A percentile compares a stretch with the other conserved stretches of the same genome.
phyloP scores from a whole-genome alignment of 2,888 invertebrate species.

The Micoletzkya japonica region DNA sequence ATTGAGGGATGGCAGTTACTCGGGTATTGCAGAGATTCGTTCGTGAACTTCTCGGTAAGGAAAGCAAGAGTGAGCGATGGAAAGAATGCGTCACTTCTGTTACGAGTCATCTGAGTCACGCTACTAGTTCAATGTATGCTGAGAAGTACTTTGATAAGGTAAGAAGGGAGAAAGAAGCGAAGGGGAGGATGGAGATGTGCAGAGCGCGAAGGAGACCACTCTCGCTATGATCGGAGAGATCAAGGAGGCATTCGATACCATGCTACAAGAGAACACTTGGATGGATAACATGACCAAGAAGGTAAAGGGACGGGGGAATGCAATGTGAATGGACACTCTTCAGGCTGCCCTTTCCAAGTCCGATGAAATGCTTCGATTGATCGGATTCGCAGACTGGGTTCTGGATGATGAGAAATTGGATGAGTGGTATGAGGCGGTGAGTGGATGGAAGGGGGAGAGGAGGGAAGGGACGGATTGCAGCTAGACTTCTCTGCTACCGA shows the following conservation, averaged over 20 bases:
- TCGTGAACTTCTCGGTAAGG: slow-evolving; percentile 24
- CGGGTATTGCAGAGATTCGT: slow-evolving; percentile 16
- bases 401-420: slow-evolving; percentile 76
- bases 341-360: slow-evolving; percentile 47
- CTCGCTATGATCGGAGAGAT: slow-evolving; percentile 83
- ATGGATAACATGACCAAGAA: slow-evolving; percentile 79
- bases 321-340: neutral
- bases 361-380: slow-evolving; percentile 65
- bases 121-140: slow-evolving; percentile 81
- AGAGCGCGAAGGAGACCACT: slow-evolving; percentile 62
- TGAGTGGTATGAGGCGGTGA: slow-evolving; percentile 72
- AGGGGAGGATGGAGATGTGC: neutral
- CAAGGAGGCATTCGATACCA: slow-evolving; percentile 75
- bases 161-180: slow-evolving; percentile 67
- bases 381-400: slow-evolving; percentile 91
- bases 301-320: slow-evolving; percentile 21
- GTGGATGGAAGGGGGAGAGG: neutral
- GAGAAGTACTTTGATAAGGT: slow-evolving; percentile 80
- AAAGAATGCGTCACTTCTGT: slow-evolving; percentile 75
- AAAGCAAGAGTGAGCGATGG: slow-evolving; percentile 72
- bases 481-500: slow-evolving; percentile 74
- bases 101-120: slow-evolving; percentile 34
- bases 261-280: slow-evolving; percentile 81
- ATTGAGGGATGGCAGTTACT: too few species aligned
- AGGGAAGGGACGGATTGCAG: slow-evolving; percentile 66